A percentile compares a stretch with the other conserved stretches of the same genome.
phyloP scores from a whole-genome alignment of 2,113 vertebrate species.

The Harpagus bidentatus region DNA sequence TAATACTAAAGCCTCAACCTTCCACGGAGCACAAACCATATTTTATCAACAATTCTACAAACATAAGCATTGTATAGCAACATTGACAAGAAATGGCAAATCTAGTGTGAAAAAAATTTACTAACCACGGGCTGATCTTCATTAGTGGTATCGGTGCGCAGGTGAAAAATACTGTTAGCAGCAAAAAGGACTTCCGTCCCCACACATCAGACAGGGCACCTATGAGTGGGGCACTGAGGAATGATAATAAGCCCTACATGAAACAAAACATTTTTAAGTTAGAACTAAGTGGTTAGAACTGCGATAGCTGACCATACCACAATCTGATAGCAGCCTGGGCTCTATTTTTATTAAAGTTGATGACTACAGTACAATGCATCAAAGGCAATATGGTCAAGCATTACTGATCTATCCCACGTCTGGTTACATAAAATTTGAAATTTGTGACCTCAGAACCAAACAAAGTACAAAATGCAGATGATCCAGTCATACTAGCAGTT shows the following conservation, averaged over 20 bases:
- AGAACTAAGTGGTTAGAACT: neutral
- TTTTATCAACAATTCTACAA: neutral
- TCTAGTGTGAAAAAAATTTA: neutral
- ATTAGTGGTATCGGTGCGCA: constrained; percentile 88
- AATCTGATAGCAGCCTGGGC: rapidly evolving
- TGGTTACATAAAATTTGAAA: neutral
- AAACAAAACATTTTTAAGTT: neutral
- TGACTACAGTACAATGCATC: neutral
- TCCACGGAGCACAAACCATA: neutral
- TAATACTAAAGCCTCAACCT: neutral
- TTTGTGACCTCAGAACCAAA: neutral
- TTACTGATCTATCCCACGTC: neutral
- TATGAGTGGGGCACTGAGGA: constrained; percentile 87
- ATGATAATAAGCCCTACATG: constrained; percentile 82
- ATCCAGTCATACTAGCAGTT: neutral
- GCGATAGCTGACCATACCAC: rapidly evolving
- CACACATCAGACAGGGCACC: constrained; percentile 89
- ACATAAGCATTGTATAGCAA: neutral
- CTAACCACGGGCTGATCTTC: constrained; percentile 90
- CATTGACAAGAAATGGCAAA: neutral
- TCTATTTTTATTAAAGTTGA: neutral
- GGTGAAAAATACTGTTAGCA: constrained; percentile 90
- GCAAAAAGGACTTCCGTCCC: constrained; percentile 88
- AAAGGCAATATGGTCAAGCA: neutral
- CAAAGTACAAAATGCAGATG: neutral